Conservation (phyloP, 1,140 invertebrate species). For the Drosophila orosa region DNA sequence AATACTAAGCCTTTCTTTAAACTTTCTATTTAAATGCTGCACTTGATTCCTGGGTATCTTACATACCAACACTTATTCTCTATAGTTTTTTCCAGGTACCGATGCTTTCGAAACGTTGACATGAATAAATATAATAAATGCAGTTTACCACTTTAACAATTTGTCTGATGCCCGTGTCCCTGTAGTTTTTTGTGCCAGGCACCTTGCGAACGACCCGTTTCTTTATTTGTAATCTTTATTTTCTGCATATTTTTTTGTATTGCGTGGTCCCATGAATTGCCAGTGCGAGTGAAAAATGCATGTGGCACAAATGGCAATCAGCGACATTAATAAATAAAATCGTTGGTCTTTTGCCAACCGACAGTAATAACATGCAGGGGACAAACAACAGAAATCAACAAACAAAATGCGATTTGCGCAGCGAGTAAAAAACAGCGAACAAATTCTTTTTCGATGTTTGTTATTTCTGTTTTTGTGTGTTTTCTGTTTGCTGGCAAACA, state of each 20-base stretch:
- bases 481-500: constrained; percentile 51
- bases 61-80: neutral
- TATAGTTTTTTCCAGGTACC: constrained; percentile 9
- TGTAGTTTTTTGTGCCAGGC: constrained; percentile 28
- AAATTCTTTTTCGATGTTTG: constrained; percentile 40
- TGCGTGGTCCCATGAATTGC: neutral
- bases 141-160: constrained; percentile 69
- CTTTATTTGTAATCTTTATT: constrained; percentile 21
- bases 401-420: constrained; percentile 46
- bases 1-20: neutral
- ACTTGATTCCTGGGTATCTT: neutral
- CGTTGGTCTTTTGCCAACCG: constrained; percentile 65
- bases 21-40: neutral
- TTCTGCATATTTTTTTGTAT: constrained; percentile 6
- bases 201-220: neutral
- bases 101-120: constrained; percentile 41
- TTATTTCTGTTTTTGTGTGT: constrained; percentile 6
- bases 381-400: constrained; percentile 52
- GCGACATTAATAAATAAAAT: constrained; percentile 71
- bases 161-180: constrained; percentile 33
- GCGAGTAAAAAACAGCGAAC: constrained; percentile 12
- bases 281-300: constrained; percentile 47
- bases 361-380: constrained; percentile 51
- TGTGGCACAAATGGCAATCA: constrained; percentile 65
- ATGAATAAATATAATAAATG: constrained; percentile 65